Base-by-base conservation (phyloP, 2,888 invertebrate genomes). In the Drosophila macrothrix region DNA sequence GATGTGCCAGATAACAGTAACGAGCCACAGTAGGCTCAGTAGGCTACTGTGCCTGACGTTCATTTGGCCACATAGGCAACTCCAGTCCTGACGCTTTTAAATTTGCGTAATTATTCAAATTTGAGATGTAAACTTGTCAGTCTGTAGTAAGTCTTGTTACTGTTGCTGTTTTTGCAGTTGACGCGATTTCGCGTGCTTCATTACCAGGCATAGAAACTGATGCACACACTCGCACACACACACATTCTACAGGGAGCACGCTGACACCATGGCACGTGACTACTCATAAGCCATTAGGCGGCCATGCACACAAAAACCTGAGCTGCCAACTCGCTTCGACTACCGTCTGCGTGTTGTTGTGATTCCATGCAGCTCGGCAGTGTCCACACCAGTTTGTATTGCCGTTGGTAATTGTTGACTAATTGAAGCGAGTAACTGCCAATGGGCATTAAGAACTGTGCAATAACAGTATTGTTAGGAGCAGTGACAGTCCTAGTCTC, bases 261-360 rank as follows among this genome's bases (percentile, higher is more conserved):
- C 75, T 75, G 76, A 68, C 78, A 78, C 78, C 63, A 52, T 67
- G 88, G 85, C 75, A 85, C 85, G 85, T 85, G 90, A 84, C 85
- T 82, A 90, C 88, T 85, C 90, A 85, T 88, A 85, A 90, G 88
- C 88, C 90, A 90, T 85, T 85, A 90, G 90, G 53, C 67, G 58
- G 28, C 35, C 73, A 31, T 54, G 67, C 64, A 55, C 46, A 65
- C 49, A 64, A 72, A 63, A 66, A 74, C 67, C 84, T 69, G 71
- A 77, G 86, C 64, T 60, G 56, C 49, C 64, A 37, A 28, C 64
- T 66, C 35, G 12, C 19, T 29, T 4, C 50, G 37, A 35, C 65
- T 28, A 37, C 12, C 35, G 41, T 19, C 29, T 35, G 58, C 52
- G 39, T 55, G 63, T 56, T 62, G 58, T 53, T 75, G 72, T 60